These are phyloP conservation scores for Clostera curtula DNA, from an alignment of 2,888 invertebrate genomes.

Conservation along the genomic window DNA sequence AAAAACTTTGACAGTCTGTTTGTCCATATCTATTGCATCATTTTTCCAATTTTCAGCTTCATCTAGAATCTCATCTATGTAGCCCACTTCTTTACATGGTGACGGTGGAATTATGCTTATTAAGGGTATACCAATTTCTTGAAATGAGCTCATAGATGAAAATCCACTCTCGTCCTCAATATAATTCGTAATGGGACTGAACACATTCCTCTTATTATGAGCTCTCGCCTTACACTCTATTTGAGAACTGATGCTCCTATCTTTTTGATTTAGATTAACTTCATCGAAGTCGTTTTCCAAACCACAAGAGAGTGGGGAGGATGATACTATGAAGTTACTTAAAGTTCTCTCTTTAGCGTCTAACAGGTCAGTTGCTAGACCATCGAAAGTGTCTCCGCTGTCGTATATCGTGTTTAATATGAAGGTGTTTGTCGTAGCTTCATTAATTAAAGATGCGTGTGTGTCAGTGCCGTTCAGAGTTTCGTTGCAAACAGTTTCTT, in stretches of 20 bases:
- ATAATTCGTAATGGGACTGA: slow-evolving; percentile 45
- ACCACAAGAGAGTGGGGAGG: slow-evolving; percentile 33
- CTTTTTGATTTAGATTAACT: slow-evolving; percentile 33
- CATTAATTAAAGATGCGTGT: slow-evolving; percentile 31
- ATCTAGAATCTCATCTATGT: slow-evolving; percentile 41
- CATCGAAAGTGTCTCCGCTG: slow-evolving; percentile 28
- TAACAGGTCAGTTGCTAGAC: slow-evolving; percentile 28
- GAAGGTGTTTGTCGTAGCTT: slow-evolving; percentile 33
- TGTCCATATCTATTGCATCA: slow-evolving; percentile 45
- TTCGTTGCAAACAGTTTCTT: slow-evolving; percentile 13
- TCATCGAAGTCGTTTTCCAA: slow-evolving; percentile 38
- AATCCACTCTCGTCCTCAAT: slow-evolving; percentile 89
- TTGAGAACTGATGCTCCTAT: slow-evolving; percentile 21
- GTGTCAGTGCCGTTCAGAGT: slow-evolving; percentile 23
- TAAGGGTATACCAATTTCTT: slow-evolving; percentile 84
- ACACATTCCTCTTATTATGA: slow-evolving; percentile 42
- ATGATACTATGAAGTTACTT: slow-evolving; percentile 33
- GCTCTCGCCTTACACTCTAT: slow-evolving; percentile 14
- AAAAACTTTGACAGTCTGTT: slow-evolving; percentile 62
- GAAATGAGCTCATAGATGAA: slow-evolving; percentile 89
- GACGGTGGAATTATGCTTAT: slow-evolving; percentile 68
- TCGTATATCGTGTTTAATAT: slow-evolving; percentile 33
- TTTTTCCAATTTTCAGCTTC: slow-evolving; percentile 52
- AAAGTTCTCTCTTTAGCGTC: slow-evolving; percentile 31
- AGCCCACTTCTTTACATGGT: slow-evolving; percentile 57